Evolutionary conservation across 2,797 vertebrate genomes (phyloP), one percentile per base, ranked within the genome.

Genomic region (Geotrypetes seraphini): DNA sequence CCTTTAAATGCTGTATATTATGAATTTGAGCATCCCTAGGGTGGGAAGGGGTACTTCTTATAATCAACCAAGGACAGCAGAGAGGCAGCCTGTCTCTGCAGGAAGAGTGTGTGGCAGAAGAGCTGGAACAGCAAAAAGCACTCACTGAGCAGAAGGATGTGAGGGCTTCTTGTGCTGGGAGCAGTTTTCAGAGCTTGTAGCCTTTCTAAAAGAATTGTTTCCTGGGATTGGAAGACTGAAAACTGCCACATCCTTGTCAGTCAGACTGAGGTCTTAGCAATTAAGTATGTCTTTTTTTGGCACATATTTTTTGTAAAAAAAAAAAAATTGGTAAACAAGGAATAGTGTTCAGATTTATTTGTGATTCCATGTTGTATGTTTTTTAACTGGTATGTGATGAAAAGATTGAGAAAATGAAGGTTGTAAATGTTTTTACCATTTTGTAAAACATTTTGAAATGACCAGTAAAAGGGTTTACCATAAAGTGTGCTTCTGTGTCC

Each of bases 401-500:
- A 49, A 65, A 41, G 43, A 34, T 53, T 50, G 44, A 59, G 28
- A 48, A 52, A 53, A 41, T 31, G 35, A 38, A 49, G 53, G 55
- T 49, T 62, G 55, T 66, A 50, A 52, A 53, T 68, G 55, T 63
- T 57, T 57, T 62, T 58, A 53, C 53, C 40, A 60, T 54, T 55
- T 35, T 69, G 61, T 66, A 58, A 70, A 59, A 43, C 51, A 50
- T 64, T 61, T 45, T 48, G 55, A 63, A 53, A 53, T 58, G 69
- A 63, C 69, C 63, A 69, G 69, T 72, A 62, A 66, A 61, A 31
- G 52, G 45, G 54, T 49, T 63, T 63, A 54, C 54, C 53, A 33
- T 63, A 71, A 30, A 2, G 40, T 29, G 48, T 61, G 58, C 65
- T 65, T 69, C 50, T 43, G 52, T 69, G 66, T 67, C 59, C n/a